Conservation (phyloP, 2,113 vertebrate species). For the Cyanoderma ruficeps region DNA sequence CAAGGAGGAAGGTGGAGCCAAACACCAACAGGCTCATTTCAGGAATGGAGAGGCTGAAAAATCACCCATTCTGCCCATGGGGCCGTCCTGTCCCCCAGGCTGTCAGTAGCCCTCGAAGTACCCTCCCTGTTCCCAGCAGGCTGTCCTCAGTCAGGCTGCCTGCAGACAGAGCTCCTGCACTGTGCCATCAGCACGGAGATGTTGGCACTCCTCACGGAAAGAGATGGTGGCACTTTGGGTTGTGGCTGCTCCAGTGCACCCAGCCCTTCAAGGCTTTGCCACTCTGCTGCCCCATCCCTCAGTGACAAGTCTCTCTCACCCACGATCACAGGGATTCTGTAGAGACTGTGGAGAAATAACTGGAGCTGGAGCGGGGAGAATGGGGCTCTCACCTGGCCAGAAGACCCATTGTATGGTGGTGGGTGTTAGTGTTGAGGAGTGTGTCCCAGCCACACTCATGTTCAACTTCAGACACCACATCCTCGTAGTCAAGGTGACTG, state of each 20-base stretch:
- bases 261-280: background rate
- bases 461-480: background rate
- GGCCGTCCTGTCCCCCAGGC: background rate
- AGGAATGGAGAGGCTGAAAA: background rate
- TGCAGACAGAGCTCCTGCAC: background rate
- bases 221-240: background rate
- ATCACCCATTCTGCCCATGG: background rate
- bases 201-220: background rate
- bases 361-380: rapidly evolving
- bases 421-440: background rate
- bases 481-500: background rate
- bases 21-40: background rate
- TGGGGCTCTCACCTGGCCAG: background rate
- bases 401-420: background rate
- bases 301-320: background rate
- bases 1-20: background rate
- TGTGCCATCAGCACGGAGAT: background rate
- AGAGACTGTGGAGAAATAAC: background rate
- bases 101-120: no score
- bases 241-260: background rate
- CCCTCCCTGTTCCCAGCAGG: background rate
- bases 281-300: background rate
- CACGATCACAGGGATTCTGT: background rate
- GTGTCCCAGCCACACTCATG: background rate
- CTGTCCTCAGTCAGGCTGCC: background rate